Base-by-base conservation (phyloP, 1,140 invertebrate genomes). In the Heterodera carotae region DNA sequence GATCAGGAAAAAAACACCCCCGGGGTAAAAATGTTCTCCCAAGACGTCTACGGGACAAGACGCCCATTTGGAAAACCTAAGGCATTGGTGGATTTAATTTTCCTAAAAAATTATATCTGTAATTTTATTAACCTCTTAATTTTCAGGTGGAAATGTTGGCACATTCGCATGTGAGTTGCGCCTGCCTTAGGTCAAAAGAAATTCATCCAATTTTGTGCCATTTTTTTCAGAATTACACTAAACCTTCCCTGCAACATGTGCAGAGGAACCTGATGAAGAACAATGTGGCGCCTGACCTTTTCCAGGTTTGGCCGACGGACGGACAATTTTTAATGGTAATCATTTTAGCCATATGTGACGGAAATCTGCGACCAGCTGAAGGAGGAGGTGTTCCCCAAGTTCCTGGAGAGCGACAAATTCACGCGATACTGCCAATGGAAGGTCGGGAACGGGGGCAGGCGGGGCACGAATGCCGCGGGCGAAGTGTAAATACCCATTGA, bases 341-440 rank as follows among this genome's bases (percentile, higher is more conserved):
- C 6, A 66, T 15, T 91, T 71, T 89, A 97, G 94, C 94, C 95
- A 84, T 97, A 99, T 90, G 97, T 98, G 90, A 94, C 97, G 90
- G 97, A 99, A 91, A 99, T 99, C 89, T 97, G 96, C 90, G 94
- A 94, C 89, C 94, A 95, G 89, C 91, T 99, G 89, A 91, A 95
- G 89, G 95, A 94, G 75, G 93, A 96, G 89, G 93, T 97, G 76
- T 99, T 99, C 91, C 93, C 93, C 90, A 94, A 93, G 90, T 86
- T 87, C 81, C 80, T 88, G 25, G 87, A 86, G 62, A 82, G 96
- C 91, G 96, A 99, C 85, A 98, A 98, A 91, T 99, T 97, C 90
- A 98, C 96, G 84, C 92, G 97, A 85, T 99, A 97, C 91, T 99
- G 96, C 90, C 97, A 99, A 90, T 99, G 97, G 97, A 99, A 99